Conservation (phyloP, 1,140 invertebrate genomes). For the Argopecten irradians region DNA sequence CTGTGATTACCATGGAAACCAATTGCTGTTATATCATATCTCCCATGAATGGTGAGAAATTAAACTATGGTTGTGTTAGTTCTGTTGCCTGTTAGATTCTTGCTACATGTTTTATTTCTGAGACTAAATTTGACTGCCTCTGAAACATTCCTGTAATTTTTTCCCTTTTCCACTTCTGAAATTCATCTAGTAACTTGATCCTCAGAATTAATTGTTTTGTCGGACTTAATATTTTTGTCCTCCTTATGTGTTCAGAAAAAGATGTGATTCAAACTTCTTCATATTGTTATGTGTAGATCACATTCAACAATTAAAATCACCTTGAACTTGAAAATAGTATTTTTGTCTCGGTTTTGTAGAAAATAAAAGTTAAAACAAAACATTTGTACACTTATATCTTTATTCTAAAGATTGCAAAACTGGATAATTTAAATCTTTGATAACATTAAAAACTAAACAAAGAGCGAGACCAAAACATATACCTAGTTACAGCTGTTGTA, state of each 20-base stretch:
- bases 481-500: neutral
- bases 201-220: neutral
- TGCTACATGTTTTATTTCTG: neutral
- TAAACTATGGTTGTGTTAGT: neutral
- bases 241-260: neutral
- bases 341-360: too few relatives aligned
- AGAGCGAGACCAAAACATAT: neutral
- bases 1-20: neutral
- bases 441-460: too few relatives aligned
- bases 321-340: too few relatives aligned
- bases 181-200: neutral
- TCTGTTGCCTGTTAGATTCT: neutral
- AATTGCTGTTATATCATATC: neutral
- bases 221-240: neutral
- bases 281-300: neutral
- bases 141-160: constrained; percentile 2
- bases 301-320: too few relatives aligned
- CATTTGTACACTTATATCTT: too few relatives aligned
- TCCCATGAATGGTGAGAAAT: neutral
- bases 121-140: neutral
- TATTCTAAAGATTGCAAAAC: too few relatives aligned
- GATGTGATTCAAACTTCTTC: neutral
- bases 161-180: neutral
- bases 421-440: too few relatives aligned
- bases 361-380: too few relatives aligned